A percentile compares a stretch with the other conserved stretches of the same genome.
These are phyloP conservation scores for Armadillidium nasatum DNA, from an alignment of 1,140 invertebrate genomes.

Conservation along the genomic window DNA sequence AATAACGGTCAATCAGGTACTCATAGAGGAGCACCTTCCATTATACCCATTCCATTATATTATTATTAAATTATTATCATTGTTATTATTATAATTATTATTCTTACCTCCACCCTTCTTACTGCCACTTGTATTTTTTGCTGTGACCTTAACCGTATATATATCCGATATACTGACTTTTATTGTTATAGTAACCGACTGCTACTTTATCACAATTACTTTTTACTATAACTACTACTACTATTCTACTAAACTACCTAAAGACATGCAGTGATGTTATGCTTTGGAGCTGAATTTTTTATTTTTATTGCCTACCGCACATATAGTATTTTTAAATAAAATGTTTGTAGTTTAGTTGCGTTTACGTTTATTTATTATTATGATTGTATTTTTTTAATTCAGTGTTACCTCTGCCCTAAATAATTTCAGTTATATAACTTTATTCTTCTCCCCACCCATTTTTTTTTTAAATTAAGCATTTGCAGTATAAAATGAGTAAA, in stretches of 20 bases:
- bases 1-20: slow-evolving; percentile 92
- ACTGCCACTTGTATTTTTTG: slow-evolving; percentile 7
- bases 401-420: too few species aligned
- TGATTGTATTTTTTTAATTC: too few species aligned
- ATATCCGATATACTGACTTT: slow-evolving; percentile 2
- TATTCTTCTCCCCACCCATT: too few species aligned
- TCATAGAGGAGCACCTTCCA: slow-evolving; percentile 14
- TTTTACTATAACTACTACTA: too few species aligned
- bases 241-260: not conserved
- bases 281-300: slow-evolving; percentile 4
- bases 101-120: not conserved
- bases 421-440: too few species aligned
- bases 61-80: too few species aligned
- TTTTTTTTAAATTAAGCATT: too few species aligned
- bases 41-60: not conserved
- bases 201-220: too few species aligned
- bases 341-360: not conserved
- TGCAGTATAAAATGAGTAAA: too few species aligned
- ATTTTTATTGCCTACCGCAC: not conserved
- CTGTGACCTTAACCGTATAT: slow-evolving; percentile 6
- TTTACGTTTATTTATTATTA: too few species aligned
- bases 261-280: slow-evolving; percentile 7
- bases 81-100: too few species aligned
- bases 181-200: slow-evolving; percentile 1
- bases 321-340: not conserved